These are phyloP conservation scores for Siniperca chuatsi DNA, from an alignment of 2,113 vertebrate species.

Conservation along the genomic window DNA sequence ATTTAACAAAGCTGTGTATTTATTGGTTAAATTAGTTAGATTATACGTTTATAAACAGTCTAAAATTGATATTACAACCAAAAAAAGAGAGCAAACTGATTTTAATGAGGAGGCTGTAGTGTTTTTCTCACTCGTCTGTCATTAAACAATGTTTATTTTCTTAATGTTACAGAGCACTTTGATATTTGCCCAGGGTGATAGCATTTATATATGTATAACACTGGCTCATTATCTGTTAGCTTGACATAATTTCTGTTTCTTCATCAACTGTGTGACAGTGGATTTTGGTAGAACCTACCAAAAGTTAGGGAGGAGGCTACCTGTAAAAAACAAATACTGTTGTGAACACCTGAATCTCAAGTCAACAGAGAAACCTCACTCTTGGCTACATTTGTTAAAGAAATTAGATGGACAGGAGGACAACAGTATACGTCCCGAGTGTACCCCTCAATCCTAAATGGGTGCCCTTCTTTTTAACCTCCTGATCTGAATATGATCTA, in stretches of 20 bases:
- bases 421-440: not conserved
- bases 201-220: not conserved
- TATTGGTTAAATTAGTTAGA: not conserved
- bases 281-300: not conserved
- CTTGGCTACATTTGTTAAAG: slow-evolving; percentile 24
- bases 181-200: not conserved
- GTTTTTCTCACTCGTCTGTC: not conserved
- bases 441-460: too few species aligned
- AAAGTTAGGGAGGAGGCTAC: not conserved
- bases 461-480: not conserved
- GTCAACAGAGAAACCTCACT: not conserved
- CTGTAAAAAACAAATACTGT: not conserved
- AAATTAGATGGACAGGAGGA: not conserved
- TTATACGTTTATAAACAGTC: not conserved
- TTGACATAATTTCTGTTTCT: not conserved
- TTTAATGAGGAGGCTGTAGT: not conserved
- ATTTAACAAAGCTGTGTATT: not conserved
- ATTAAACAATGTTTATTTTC: not conserved
- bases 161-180: not conserved
- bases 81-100: not conserved
- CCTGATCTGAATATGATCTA: not conserved
- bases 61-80: not conserved
- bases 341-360: not conserved
- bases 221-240: not conserved
- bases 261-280: not conserved